Evolutionary conservation across 2,113 vertebrate species (phyloP), one percentile per base, ranked within the genome.

Genomic region (Vulpes lagopus): DNA sequence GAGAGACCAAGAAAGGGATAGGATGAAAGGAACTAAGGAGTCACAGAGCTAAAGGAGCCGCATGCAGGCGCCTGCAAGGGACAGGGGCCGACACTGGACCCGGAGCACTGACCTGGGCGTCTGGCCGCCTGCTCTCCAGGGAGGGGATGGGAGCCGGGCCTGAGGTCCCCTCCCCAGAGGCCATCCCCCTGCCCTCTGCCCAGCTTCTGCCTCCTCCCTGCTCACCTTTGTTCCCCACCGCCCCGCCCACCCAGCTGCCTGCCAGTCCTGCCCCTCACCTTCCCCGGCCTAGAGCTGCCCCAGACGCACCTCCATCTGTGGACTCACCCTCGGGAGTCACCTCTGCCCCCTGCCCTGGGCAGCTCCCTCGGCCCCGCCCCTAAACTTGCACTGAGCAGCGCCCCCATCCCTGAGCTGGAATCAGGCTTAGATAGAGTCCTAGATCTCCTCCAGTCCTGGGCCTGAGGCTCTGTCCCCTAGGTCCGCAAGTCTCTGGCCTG

Each of bases 161-260:
- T 51, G 69, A 79, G 23, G 55, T 95, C 78, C 86, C 89, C 57
- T 78, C 51, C 91, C 91, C 53, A 17, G 32, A 88, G 27, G 71
- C 86, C 76, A 38, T 74, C n/a, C 85, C 55, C 65, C 74, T 93
- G 86, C 86, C 80, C 82, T 90, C 73, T 65, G 62, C 90, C 79
- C 69, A 3, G 69, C 2, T 76, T 84, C 60, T 25, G 81, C 78
- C 78, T 84, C 73, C 49, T 81, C 27, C 65, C 53, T 5, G 80
- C 60, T 96, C 94, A 96, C 97, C 97, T 98, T 96, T 97, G 97
- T 92, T 91, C 87, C 73, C 53, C 49, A 55, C 20, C 51, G 80
- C 59, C 71, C 71, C 38, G 0, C 96, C 86, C 62, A n/a, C 81
- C 73, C 53, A 62, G 81, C 23, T 55, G 62, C 86, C 83, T 67